phyloP scores from a whole-genome alignment of 2,113 vertebrate species.

The Falco punctatus region DNA sequence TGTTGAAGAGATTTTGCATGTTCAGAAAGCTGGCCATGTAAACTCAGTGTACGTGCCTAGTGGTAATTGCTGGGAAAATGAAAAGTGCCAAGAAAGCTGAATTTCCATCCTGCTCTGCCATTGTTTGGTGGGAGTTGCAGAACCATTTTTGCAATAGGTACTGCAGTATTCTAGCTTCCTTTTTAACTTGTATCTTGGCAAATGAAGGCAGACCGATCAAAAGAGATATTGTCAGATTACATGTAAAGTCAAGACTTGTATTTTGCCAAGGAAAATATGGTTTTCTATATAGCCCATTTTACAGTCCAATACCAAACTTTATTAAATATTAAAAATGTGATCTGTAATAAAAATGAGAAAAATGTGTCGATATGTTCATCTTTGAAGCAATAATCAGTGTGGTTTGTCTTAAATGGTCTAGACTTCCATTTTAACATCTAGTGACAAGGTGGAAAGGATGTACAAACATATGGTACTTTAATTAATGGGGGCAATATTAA shows the following conservation, averaged over 20 bases:
- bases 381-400: not conserved
- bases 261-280: not conserved
- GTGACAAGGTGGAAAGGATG: conserved; percentile 43
- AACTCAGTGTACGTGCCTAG: not conserved
- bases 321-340: not conserved
- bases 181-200: not conserved
- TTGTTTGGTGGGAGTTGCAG: not conserved
- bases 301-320: not conserved
- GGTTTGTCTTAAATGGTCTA: not conserved
- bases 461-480: conserved; percentile 20
- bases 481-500: conserved; percentile 60
- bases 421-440: conserved; percentile 15
- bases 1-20: not conserved
- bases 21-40: not conserved
- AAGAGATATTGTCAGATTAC: not conserved
- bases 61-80: not conserved
- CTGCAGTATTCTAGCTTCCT: not conserved
- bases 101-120: not conserved
- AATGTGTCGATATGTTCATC: not conserved
- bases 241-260: not conserved
- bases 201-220: not conserved
- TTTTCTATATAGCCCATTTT: not conserved
- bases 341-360: not conserved
- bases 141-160: not conserved
- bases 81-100: not conserved